Base-by-base conservation (phyloP, 2,797 vertebrate genomes). In the Ctenopoma kingsleyae region DNA sequence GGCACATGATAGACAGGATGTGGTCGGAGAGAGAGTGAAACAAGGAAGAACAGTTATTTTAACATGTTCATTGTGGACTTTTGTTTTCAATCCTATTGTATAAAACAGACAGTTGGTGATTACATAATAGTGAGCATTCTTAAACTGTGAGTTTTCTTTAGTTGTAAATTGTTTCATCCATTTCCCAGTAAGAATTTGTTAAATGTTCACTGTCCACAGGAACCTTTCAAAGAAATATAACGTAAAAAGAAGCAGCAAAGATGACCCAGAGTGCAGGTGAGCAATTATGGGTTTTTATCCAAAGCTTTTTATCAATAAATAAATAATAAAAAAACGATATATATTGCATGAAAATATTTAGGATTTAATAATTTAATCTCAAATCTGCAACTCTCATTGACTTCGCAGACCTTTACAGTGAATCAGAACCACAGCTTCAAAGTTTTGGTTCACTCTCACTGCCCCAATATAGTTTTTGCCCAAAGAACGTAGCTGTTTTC, bases 231-330 rank as follows among this genome's bases (percentile, higher is more conserved):
- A 97, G 91, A 97, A 96, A 82, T 96, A 96, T 57, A 94, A 95
- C 70, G 90, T 94, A 27, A 97, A 97, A 86, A 91, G 95, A 86
- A 93, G 92, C 62, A 78, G 84, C 75, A 96, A 96, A 90, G 96
- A 97, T 83, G 96, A 97, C 62, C 95, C 94, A 5, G 96, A 97
- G 51, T 93, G 93, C 94, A 96, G 96, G 96, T 97, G 91, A 95
- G 93, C 32, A 3, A 7, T 38, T 64, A 47, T 41, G 27, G 51
- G 13, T 30, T 57, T 71, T 47, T 30, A 3, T 64, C 40, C 15
- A 52, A 8, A 53, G 30, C 6, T 8, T 50, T 1, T 25, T 9
- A 49, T 13, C 0, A 60, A 43, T 41, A 6, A 40, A 13, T 32
- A 32, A 27, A 27, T 27, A 40, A 13, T n/a, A n/a, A n/a, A n/a